Evolutionary conservation across 2,113 vertebrate species (phyloP).

Genomic region (Nerophis ophidion): DNA sequence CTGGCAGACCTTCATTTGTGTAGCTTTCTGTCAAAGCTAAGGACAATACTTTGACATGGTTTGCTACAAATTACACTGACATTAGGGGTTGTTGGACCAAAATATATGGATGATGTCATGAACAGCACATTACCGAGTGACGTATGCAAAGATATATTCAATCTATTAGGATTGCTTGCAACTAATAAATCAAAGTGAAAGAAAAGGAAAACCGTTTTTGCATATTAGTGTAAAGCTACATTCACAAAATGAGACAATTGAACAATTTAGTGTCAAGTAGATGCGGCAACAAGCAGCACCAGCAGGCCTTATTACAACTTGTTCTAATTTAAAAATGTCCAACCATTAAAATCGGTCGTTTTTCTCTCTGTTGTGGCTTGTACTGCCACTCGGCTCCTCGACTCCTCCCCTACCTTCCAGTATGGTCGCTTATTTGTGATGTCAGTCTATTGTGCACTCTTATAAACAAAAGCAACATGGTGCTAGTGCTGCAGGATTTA

Average conservation of each 20-base stretch:
- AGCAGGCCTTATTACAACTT: neutral
- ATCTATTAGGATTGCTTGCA: neutral
- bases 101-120: neutral
- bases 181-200: neutral
- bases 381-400: no score
- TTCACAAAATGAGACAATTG: neutral
- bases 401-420: no score
- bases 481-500: no score
- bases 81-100: neutral
- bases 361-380: no score
- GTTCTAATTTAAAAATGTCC: no score
- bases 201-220: neutral
- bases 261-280: neutral
- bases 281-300: neutral
- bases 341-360: no score
- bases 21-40: neutral
- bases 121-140: neutral
- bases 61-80: neutral
- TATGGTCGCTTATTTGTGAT: no score
- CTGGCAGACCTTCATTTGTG: neutral
- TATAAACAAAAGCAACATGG: no score
- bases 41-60: neutral
- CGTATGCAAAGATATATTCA: neutral
- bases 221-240: neutral
- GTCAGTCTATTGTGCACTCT: no score